These are phyloP conservation scores for Leucania comma DNA, from an alignment of 2,888 invertebrate species.

Conservation along the genomic window DNA sequence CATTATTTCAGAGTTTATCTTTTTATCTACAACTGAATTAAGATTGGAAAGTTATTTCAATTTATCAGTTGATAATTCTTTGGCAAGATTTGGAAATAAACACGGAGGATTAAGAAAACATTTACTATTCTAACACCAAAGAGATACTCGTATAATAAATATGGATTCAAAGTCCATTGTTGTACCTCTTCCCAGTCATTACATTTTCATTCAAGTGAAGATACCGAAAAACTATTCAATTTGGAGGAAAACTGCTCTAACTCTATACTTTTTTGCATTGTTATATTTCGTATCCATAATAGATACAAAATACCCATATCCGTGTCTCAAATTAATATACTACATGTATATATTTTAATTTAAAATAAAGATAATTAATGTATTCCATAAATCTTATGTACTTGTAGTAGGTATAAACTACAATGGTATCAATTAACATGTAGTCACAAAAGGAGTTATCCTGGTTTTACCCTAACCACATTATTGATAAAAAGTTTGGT, in stretches of 20 bases:
- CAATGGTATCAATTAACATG: background rate
- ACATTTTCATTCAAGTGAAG: slow-evolving; percentile 21
- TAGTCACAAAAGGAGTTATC: background rate
- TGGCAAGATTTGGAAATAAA: background rate
- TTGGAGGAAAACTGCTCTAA: slow-evolving; percentile 6
- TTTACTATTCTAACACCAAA: background rate
- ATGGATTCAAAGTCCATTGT: background rate
- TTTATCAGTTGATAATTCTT: background rate
- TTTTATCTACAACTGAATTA: slow-evolving; percentile 5
- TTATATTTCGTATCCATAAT: background rate
- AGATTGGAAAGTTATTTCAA: background rate
- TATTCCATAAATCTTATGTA: background rate
- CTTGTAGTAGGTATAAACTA: background rate
- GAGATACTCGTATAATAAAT: background rate
- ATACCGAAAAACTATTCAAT: slow-evolving; percentile 8
- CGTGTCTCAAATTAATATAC: background rate
- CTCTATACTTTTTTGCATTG: too few species aligned
- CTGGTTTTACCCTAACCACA: background rate
- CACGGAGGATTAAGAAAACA: background rate
- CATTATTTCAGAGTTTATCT: background rate
- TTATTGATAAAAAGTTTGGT: background rate
- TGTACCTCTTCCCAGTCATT: background rate
- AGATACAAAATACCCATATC: background rate
- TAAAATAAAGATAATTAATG: background rate
- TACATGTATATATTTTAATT: too few species aligned